phyloP scores from a whole-genome alignment of 2,797 vertebrate genomes.

The Hapalemur alaotrensis region DNA sequence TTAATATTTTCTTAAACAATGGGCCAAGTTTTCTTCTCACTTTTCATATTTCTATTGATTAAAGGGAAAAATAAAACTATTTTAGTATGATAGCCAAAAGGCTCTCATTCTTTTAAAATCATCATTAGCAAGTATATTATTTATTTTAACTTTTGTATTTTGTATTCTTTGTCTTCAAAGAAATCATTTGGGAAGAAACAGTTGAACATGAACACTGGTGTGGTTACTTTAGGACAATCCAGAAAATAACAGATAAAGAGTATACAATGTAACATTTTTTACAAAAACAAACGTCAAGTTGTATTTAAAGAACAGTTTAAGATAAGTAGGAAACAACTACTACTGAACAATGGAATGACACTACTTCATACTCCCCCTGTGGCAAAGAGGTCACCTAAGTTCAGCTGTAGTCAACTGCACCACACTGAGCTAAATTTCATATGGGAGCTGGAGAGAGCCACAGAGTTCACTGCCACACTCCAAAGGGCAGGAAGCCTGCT shows the following conservation, averaged over 20 bases:
- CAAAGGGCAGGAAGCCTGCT: neutral
- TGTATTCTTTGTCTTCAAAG: neutral
- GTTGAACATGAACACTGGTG: neutral
- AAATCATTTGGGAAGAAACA: neutral
- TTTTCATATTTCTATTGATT: neutral
- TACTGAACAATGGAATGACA: neutral
- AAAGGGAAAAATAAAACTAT: neutral
- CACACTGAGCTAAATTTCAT: neutral
- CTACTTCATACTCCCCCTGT: neutral
- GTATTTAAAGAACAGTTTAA: neutral
- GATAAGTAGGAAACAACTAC: neutral
- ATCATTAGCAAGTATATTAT: neutral
- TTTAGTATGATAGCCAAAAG: neutral
- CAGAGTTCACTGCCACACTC: neutral
- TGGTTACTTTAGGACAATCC: neutral
- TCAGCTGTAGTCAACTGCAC: neutral
- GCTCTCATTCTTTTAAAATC: neutral
- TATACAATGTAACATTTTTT: neutral
- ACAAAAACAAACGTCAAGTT: neutral
- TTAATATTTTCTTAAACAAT: constrained; percentile 5
- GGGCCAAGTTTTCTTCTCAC: neutral
- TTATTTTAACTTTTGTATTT: constrained; percentile 6
- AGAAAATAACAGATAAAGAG: neutral
- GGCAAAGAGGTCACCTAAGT: neutral
- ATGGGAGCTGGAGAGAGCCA: neutral